Base-by-base conservation (phyloP, 1,140 invertebrate species). In the Tetramorium parvispinum region DNA sequence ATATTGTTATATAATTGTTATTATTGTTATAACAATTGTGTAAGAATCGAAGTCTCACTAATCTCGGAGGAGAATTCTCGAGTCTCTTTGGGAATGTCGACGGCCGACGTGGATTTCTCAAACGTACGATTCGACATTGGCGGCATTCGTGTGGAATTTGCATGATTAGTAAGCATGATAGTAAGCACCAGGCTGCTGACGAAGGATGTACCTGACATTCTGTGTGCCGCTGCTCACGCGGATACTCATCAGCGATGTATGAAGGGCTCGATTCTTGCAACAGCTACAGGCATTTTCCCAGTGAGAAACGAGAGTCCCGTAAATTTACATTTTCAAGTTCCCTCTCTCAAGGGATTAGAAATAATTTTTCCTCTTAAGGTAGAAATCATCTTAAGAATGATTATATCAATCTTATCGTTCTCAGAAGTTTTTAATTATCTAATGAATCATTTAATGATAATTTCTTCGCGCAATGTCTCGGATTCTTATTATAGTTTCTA, bases 111-210 rank as follows among this genome's bases (percentile, higher is more conserved):
- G 13, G 21, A n/a, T 86, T 68, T 81, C 24, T 86, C 51, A 16
- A 43, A 55, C 32, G 11, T 53, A 57, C 68, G 16, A 78, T 66
- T 24, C 63, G 32, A 81, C 51, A 63, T 81, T 24, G 71, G 21
- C 24, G 57, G 46, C 10, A 61, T 51, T 43, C 46, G 65, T 24
- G n/a, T 81, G 85, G 78, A 83, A 86, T 86, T 86, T 86, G 57
- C 85, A 86, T 86, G 85, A 86, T 86, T 86, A 71, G 85, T 73
- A 53, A 68, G 61, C 43, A 32, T 32, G 43, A 86, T 71, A 32
- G 32, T 32, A 32, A 32, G 66, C 55, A 49, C 66, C 43, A 24
- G 43, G 24, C 13, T 65, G 71, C 49, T 85, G 83, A 68, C 76
- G 75, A 82, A 68, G 85, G 82, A 85, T 65, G 79, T 68, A 83